Evolutionary conservation across 2,797 vertebrate genomes (phyloP).

Genomic region (Benthosema pterotum): DNA sequence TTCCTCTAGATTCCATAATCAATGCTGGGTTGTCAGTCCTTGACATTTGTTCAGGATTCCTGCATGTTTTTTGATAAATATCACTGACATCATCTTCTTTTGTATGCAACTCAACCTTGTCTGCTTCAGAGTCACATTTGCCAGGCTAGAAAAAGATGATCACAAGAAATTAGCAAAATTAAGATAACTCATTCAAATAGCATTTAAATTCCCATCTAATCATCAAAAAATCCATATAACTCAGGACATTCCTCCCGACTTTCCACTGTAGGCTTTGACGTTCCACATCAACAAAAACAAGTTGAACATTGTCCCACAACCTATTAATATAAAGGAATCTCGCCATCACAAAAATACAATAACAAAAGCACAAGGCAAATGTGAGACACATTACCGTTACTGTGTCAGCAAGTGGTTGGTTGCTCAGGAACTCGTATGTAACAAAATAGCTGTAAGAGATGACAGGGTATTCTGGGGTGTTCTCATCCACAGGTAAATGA

Average conservation of each 20-base stretch:
- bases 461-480: conserved; percentile 58
- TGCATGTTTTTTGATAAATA: conserved; percentile 12
- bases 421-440: conserved; percentile 78
- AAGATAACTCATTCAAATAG: background rate
- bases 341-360: too few species aligned
- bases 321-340: too few species aligned
- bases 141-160: conserved; percentile 33
- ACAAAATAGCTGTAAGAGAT: conserved; percentile 79
- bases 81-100: background rate
- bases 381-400: conserved; percentile 12
- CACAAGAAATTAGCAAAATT: background rate
- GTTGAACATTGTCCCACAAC: too few species aligned
- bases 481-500: conserved; percentile 40
- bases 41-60: background rate
- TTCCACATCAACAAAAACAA: too few species aligned
- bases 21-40: background rate
- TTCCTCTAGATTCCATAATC: background rate
- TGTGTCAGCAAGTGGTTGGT: conserved; percentile 19
- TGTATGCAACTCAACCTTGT: background rate
- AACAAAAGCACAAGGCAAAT: too few species aligned
- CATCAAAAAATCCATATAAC: background rate
- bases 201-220: background rate
- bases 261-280: too few species aligned
- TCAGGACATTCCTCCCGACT: background rate
- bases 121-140: conserved; percentile 13